Base-by-base conservation (phyloP, 2,888 invertebrate genomes). In the Drosophila paramelanica region DNA sequence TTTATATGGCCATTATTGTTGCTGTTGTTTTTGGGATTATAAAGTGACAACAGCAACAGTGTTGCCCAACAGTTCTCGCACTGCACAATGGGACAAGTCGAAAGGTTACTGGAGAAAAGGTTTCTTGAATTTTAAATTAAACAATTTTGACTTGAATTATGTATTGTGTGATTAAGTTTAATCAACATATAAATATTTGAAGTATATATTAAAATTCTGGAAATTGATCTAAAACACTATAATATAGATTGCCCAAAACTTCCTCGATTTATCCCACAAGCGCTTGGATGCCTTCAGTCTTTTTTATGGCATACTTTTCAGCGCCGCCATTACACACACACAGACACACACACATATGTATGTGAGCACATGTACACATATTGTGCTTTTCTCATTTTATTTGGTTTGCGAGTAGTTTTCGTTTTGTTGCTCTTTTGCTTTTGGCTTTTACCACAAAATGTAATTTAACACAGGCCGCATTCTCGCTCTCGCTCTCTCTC, bases 271-370 rank as follows among this genome's bases (percentile, higher is more conserved):
- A 2, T 10, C 1, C 62, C 62, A 62, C 36, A 25, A 36, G 67
- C 10, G 43, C 13, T 23, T 5, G 11, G 1, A 42, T 42, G 62
- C 62, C 65, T 33, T 51, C 20, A 62, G 64, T 51, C 27, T 39
- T 59, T 59, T 69, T 67, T 51, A 59, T 67, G n/a, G 67, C 69
- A 59, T 46, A 68, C 45, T 68, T 51, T 41, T 66, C 55, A 66
- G 49, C 65, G 52, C 1, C 13, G 25, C 51, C 36, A n/a, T 25
- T 52, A 0, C 43, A 36, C 45, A 67, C 38, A 53, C 31, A 13
- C 5, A 50, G 23, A 31, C 6, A 10, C 14, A 33, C 49, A 20
- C 11, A n/a, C n/a, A 2, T 3, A 23, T 23, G 23, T 31, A 31
- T 31, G 31, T 27, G 41, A 8, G 20, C 14, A 13, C 25, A 60